Conservation (phyloP, 2,888 invertebrate genomes). For the Teinopalpus imperialis region DNA sequence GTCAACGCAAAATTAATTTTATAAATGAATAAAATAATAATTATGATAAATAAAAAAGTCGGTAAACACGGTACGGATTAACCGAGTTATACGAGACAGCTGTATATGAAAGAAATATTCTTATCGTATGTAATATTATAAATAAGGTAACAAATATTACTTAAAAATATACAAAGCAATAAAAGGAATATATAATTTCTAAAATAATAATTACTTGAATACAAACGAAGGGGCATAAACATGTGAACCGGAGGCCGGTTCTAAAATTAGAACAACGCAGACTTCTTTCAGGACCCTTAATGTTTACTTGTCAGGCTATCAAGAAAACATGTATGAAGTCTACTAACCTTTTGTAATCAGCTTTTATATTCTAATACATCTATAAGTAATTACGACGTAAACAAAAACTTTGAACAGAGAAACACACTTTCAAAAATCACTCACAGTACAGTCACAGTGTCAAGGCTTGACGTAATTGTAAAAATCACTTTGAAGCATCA, state of each 20-base stretch:
- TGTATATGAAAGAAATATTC: too few species aligned
- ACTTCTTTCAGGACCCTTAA: constrained; percentile 10
- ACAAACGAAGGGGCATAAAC: too few species aligned
- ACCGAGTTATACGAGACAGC: too few species aligned
- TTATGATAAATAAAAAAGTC: too few species aligned
- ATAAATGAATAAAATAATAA: too few species aligned
- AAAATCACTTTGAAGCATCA: constrained; percentile 2
- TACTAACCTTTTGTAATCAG: constrained; percentile 9
- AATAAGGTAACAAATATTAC: too few species aligned
- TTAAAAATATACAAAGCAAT: too few species aligned
- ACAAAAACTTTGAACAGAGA: constrained; percentile 5
- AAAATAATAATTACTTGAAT: too few species aligned
- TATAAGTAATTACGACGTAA: constrained; percentile 1
- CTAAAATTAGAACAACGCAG: constrained; percentile 25
- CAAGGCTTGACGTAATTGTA: not conserved
- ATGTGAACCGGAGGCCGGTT: constrained; percentile 21
- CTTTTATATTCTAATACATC: constrained; percentile 1
- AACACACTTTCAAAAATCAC: constrained; percentile 5
- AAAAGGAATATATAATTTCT: too few species aligned
- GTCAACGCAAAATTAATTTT: too few species aligned
- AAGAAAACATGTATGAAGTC: not conserved
- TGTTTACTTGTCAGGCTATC: constrained; percentile 16
- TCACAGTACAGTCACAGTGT: not conserved
- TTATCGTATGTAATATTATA: too few species aligned
- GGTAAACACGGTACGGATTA: too few species aligned